Conservation (phyloP, 2,797 vertebrate genomes). For the Aphelocoma californica region DNA sequence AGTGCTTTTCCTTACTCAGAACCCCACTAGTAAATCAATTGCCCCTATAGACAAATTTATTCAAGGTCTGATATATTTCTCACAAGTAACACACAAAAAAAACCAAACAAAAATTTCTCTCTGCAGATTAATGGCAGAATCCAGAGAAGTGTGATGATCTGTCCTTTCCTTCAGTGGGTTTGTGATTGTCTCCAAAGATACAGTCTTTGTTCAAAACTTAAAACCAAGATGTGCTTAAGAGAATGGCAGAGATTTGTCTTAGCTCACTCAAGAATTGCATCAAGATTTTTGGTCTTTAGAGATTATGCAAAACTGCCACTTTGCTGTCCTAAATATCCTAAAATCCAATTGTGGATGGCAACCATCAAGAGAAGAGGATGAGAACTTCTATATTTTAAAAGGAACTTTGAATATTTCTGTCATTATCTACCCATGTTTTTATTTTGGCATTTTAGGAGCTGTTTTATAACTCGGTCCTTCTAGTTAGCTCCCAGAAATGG, state of each 20-base stretch:
- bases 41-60: background rate
- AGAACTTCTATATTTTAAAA: background rate
- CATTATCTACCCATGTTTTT: background rate
- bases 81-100: background rate
- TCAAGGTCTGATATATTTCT: background rate
- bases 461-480: background rate
- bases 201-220: background rate
- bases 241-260: background rate
- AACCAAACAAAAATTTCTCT: background rate
- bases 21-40: background rate
- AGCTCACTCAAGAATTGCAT: background rate
- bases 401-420: background rate
- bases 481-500: background rate
- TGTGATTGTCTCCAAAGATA: background rate
- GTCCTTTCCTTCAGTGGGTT: background rate
- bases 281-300: background rate
- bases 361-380: background rate
- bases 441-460: background rate
- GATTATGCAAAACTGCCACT: background rate
- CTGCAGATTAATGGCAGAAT: background rate
- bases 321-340: background rate
- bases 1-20: background rate
- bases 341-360: background rate
- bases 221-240: background rate
- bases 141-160: background rate